A percentile compares a stretch with the other conserved stretches of the same genome.
phyloP scores from a whole-genome alignment of 2,113 vertebrate genomes.

The Strigops habroptila region DNA sequence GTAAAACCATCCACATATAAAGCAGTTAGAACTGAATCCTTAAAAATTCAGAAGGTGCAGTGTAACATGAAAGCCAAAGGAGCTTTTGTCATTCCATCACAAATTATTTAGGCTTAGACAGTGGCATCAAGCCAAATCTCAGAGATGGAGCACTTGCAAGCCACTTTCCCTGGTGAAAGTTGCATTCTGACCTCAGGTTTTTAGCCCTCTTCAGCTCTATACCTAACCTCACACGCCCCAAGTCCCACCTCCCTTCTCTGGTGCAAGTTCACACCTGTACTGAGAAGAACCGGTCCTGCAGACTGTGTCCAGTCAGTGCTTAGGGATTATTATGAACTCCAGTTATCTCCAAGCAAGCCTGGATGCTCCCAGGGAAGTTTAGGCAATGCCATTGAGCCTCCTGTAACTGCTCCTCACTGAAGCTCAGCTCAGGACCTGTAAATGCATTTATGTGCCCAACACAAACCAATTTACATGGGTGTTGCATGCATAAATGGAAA shows the following conservation, averaged over 20 bases:
- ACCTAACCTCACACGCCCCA: not conserved
- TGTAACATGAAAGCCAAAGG: conserved; percentile 20
- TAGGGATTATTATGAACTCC: not conserved
- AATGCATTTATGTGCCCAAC: not conserved
- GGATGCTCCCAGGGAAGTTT: not conserved
- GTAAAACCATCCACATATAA: conserved; percentile 44
- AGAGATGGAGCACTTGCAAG: not conserved
- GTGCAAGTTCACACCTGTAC: not conserved
- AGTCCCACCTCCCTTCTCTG: not conserved
- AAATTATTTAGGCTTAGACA: conserved; percentile 40
- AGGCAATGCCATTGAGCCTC: not conserved
- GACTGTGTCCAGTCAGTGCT: not conserved
- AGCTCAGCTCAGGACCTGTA: not conserved
- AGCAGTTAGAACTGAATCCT: not conserved
- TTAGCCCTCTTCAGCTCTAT: not conserved
- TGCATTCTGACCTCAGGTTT: not conserved
- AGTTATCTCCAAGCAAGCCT: not conserved
- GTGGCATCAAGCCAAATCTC: not conserved
- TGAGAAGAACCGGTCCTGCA: not conserved
- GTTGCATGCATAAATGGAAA: not conserved
- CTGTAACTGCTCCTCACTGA: not conserved
- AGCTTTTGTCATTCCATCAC: conserved; percentile 48
- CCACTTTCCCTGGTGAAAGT: not conserved
- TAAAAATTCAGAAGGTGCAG: conserved; percentile 56
- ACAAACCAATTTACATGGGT: not conserved